phyloP scores from a whole-genome alignment of 1,140 invertebrate genomes.

The Caenorhabditis remanei region DNA sequence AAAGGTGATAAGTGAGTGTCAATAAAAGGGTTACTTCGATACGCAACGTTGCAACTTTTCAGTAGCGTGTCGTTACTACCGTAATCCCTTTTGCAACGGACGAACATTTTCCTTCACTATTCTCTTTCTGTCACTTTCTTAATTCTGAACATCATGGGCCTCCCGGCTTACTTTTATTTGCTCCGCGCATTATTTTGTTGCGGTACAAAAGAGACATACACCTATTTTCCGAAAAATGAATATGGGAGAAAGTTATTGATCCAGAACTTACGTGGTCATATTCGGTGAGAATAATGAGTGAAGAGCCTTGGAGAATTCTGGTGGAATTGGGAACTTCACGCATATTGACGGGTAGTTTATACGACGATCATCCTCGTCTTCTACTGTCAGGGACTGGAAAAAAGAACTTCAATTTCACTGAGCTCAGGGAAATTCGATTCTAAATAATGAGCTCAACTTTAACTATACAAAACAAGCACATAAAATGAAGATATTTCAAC shows the following conservation, averaged over 20 bases:
- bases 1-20: slow-evolving; percentile 46
- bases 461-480: too few relatives aligned
- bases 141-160: slow-evolving; percentile 44
- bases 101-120: slow-evolving; percentile 1
- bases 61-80: neutral
- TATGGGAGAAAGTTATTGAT: slow-evolving; percentile 7
- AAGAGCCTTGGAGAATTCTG: slow-evolving; percentile 69
- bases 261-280: slow-evolving; percentile 65
- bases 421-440: too few relatives aligned
- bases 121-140: neutral
- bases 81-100: slow-evolving; percentile 10
- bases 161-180: slow-evolving; percentile 25
- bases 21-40: neutral
- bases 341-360: slow-evolving; percentile 76
- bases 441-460: too few relatives aligned
- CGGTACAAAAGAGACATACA: slow-evolving; percentile 40
- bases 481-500: too few relatives aligned
- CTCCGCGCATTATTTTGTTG: slow-evolving; percentile 52
- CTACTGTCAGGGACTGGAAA: slow-evolving; percentile 69
- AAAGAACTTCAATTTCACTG: neutral
- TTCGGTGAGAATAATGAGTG: slow-evolving; percentile 67
- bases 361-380: slow-evolving; percentile 64
- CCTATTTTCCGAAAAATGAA: slow-evolving; percentile 9
- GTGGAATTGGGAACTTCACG: slow-evolving; percentile 77
- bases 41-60: slow-evolving; percentile 49